Base-by-base conservation (phyloP, 2,797 vertebrate genomes). In the Neosilurus hyrtlii region DNA sequence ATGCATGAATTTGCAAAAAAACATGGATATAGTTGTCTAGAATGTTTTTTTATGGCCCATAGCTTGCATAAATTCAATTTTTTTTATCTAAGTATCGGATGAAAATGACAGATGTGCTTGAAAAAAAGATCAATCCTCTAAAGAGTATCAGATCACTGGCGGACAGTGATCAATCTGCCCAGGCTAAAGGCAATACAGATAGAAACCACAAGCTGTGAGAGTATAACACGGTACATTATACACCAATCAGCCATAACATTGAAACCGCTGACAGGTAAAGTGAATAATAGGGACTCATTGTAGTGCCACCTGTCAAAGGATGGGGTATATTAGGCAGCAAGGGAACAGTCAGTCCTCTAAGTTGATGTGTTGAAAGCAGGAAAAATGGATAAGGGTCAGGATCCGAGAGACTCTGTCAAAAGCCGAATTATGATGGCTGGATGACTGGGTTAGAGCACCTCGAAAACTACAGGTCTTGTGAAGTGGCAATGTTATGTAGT, bases 1-100 rank as follows among this genome's bases (percentile, higher is more conserved):
- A 61, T 70, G 67, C 54, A 70, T 30, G 26, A 67, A 62, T 43
- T 75, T 59, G 73, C 18, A 59, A 75, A 75, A 59, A 75, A 75
- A 76, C 22, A 9, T 65, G 63, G 18, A 61, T 51, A 14, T 35
- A 76, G 26, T 20, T 66, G 7, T 80, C n/a, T 59, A 14, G 5
- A 62, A 37, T 59, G 22, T 71, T 26, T 9, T 61, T 30, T 43
- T 59, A 51, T 30, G 26, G 2, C 59, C 57, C 43, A 15, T 73
- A 52, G 24, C 54, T 56, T 71, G 62, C 37, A 61, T 72, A 79
- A 37, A 49, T 63, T 66, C 22, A 65, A 16, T 43, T 43, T 43
- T 43, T 43, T 43, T 43, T 43, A 43, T 43, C 43, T 43, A 74
- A 61, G 66, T 62, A 79, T 79, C 57, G 49, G 24, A 83, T 72